Evolutionary conservation across 2,797 vertebrate species (phyloP), one percentile per base, ranked within the genome.

Genomic region (Hipposideros larvatus): DNA sequence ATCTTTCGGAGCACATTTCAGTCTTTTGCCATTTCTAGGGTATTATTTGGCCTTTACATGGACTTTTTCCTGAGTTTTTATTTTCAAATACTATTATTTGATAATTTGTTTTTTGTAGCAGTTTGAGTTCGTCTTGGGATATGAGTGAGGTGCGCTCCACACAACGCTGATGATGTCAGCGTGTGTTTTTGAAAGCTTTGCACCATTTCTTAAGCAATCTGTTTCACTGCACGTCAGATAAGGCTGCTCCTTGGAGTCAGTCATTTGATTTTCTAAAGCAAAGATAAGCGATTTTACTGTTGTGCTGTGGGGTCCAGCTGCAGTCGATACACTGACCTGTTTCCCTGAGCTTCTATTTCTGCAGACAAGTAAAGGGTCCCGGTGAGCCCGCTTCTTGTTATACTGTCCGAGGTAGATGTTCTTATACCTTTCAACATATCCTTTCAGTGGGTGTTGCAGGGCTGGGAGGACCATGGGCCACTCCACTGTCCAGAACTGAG

Each of bases 131-230:
- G n/a, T n/a, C n/a, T n/a, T n/a, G n/a, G n/a, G n/a, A n/a, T n/a
- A n/a, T n/a, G n/a, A n/a, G n/a, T n/a, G n/a, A n/a, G n/a, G n/a
- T n/a, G n/a, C n/a, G n/a, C n/a, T n/a, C n/a, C n/a, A n/a, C n/a
- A n/a, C n/a, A n/a, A n/a, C n/a, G n/a, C n/a, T n/a, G 43, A 34
- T 1, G 2, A 11, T 28, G 34, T 31, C 14, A 31, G 4, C 5
- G n/a, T 31, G 53, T n/a, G 2, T 53, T 77, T 66, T 28, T 19
- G n/a, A 2, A 26, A 70, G 26, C 57, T 61, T 37, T 19, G n/a
- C n/a, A n/a, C 15, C 3, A 19, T n/a, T n/a, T 70, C 37, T 59
- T n/a, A 63, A 31, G 31, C 7, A 13, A 43, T 3, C 7, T 2
- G 15, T 41, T 10, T n/a, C 21, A 5, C 5, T 21, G 59, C 13